Evolutionary conservation across 2,888 invertebrate genomes (phyloP).

Genomic region (Actias luna): DNA sequence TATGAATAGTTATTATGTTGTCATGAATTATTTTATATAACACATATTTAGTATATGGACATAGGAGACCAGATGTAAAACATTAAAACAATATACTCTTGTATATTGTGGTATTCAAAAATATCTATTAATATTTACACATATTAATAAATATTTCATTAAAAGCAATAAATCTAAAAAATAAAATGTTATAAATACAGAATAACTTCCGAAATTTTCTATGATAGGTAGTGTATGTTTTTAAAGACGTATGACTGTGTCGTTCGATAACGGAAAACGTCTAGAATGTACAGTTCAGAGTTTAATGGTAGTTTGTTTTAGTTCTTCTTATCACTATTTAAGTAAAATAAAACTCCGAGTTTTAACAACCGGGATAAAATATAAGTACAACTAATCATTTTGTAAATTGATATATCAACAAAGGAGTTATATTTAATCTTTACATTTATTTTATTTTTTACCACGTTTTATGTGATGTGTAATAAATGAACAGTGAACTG

Average conservation of each 20-base stretch:
- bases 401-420: neutral
- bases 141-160: too few species aligned
- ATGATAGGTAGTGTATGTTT: neutral
- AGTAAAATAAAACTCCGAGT: neutral
- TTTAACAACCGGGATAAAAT: neutral
- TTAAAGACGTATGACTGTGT: neutral
- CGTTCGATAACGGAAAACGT: neutral
- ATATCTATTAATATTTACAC: too few species aligned
- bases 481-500: too few species aligned
- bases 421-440: too few species aligned
- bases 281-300: neutral
- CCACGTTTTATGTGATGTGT: too few species aligned
- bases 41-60: neutral
- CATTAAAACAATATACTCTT: too few species aligned
- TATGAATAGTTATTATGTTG: neutral
- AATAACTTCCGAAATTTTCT: neutral
- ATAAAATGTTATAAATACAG: neutral
- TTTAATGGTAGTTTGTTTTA: neutral
- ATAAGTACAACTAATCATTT: neutral
- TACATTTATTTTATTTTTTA: neutral
- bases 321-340: neutral
- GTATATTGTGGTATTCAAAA: too few species aligned
- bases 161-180: too few species aligned
- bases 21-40: neutral
- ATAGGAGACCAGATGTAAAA: too few species aligned